These are phyloP conservation scores for Protodeltote pygarga DNA, from an alignment of 2,888 invertebrate genomes.

Conservation along the genomic window DNA sequence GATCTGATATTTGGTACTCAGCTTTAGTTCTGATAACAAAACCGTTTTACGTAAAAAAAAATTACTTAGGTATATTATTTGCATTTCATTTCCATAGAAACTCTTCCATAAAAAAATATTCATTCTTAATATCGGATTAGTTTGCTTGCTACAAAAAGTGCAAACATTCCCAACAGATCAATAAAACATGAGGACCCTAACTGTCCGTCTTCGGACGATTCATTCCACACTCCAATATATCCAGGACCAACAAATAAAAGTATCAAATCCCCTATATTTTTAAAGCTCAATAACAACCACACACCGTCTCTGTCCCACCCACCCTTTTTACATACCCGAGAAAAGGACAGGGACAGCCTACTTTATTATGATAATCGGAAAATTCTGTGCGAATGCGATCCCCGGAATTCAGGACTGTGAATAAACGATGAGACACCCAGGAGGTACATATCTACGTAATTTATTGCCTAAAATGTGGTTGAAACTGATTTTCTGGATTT, in stretches of 20 bases:
- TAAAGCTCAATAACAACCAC: constrained; percentile 40
- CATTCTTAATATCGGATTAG: constrained; percentile 2
- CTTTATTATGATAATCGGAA: constrained; percentile 82
- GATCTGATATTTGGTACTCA: no score
- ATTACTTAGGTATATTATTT: no score
- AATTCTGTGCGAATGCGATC: constrained; percentile 66
- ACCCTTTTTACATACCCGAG: background rate
- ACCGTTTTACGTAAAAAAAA: no score
- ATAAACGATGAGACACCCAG: constrained; percentile 73
- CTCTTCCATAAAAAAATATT: background rate
- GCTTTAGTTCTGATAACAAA: no score
- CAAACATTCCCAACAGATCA: constrained; percentile 1
- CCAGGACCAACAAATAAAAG: constrained; percentile 37
- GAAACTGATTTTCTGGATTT: constrained; percentile 52
- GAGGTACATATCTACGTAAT: constrained; percentile 63
- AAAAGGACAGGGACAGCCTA: constrained; percentile 59
- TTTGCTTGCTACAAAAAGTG: constrained; percentile 3
- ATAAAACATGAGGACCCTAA: constrained; percentile 28
- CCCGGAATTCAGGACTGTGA: constrained; percentile 66
- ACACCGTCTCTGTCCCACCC: constrained; percentile 4
- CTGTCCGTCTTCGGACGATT: constrained; percentile 24
- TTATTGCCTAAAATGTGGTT: constrained; percentile 52
- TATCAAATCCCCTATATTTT: constrained; percentile 42
- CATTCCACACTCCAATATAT: constrained; percentile 25
- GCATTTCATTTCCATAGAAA: no score